Base-by-base conservation (phyloP, 1,140 invertebrate species). In the Drosophila rhopaloa region DNA sequence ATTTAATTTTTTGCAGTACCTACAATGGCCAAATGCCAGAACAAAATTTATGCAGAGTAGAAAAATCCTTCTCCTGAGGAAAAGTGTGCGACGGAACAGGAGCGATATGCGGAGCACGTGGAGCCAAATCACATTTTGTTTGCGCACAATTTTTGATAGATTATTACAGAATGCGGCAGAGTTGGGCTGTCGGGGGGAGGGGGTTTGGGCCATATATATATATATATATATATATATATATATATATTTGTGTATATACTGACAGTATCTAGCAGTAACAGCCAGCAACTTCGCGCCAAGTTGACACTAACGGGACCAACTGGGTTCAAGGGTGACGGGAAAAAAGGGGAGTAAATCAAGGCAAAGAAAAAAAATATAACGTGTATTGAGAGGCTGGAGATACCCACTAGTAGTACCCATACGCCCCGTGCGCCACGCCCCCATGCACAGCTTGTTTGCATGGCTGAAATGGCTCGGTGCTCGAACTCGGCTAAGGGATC, bases 81-180 rank as follows among this genome's bases (percentile, higher is more conserved):
- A 24, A 47, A 53, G 59, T 38, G 40, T 19, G 27, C 38, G 38
- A 6, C n/a, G 16, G 29, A 43, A 61, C n/a, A 5, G 37, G 14
- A 38, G 43, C 47, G 74, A 46, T 55, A 61, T 65, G 47, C 47
- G 35, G n/a, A 67, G 60, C 63, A 76, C 73, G 60, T 75, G 61
- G 71, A 76, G 83, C 83, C 79, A 83, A 86, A 86, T 86, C 83
- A 79, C 76, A 86, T 83, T 86, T 83, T 86, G 83, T 86, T 86
- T 86, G 83, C 83, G 73, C 60, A 86, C 76, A 88, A 83, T 86
- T 86, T 86, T 86, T 86, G 83, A 86, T 88, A 86, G 83, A 86
- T 86, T 86, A 86, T 86, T 86, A 88, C 72, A 73, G 79, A 80
- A 88, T 79, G 84, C 67, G 79, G 76, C 83, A 82, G 35, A 57